A percentile compares a stretch with the other conserved stretches of the same genome.
These are phyloP conservation scores for Rhabdornis inornatus DNA, from an alignment of 2,113 vertebrate species.

Conservation along the genomic window DNA sequence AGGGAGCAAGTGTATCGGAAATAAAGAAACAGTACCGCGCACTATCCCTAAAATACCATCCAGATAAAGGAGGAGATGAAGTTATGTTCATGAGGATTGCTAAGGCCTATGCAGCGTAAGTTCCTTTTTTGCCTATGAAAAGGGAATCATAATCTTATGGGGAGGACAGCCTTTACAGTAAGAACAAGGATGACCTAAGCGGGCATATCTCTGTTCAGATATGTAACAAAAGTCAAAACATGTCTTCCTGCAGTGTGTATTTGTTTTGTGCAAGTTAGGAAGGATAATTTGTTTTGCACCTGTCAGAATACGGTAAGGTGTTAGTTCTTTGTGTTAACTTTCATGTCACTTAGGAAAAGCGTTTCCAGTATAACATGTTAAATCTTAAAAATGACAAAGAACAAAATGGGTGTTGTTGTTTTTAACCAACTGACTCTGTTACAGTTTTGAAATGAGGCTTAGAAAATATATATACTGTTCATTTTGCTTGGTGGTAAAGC, in stretches of 20 bases:
- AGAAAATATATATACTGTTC: neutral
- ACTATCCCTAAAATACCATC: constrained; percentile 90
- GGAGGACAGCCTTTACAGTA: neutral
- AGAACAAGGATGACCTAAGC: neutral
- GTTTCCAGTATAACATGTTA: neutral
- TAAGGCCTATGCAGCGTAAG: constrained; percentile 97
- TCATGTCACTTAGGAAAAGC: neutral
- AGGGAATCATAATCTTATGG: neutral
- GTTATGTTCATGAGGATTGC: constrained; percentile 95
- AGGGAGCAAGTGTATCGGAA: constrained; percentile 89
- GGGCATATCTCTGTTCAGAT: neutral
- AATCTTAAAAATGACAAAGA: neutral
- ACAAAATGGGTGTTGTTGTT: neutral
- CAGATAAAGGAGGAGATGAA: constrained; percentile 97
- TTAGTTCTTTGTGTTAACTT: neutral
- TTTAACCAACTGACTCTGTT: neutral
- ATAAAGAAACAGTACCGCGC: constrained; percentile 96
- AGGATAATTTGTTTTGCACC: neutral
- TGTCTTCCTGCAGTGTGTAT: neutral
- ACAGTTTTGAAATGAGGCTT: neutral
- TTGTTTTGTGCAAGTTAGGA: neutral
- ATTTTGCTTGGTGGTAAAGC: neutral
- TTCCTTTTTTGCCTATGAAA: neutral
- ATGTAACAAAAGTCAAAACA: neutral
- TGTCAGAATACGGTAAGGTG: neutral